Conservation (phyloP, 2,113 vertebrate genomes). For the Scomber japonicus region DNA sequence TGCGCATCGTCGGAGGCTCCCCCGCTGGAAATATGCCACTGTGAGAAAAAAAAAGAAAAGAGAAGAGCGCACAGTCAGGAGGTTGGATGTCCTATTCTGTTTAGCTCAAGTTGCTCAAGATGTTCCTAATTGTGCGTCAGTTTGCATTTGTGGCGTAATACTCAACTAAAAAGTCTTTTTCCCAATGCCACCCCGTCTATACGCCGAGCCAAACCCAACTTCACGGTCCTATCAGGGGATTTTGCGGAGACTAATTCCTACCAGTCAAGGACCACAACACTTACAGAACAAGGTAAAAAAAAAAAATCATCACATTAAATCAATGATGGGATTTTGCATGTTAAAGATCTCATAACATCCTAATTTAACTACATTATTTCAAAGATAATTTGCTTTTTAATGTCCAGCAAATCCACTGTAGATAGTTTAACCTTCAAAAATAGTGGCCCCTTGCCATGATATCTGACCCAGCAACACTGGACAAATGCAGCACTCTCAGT, state of each 20-base stretch:
- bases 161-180: neutral
- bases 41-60: constrained; percentile 10
- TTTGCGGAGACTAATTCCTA: constrained; percentile 55
- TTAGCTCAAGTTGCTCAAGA: constrained; percentile 28
- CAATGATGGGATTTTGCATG: neutral
- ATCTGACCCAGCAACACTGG: neutral
- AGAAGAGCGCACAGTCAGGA: constrained; percentile 26
- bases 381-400: neutral
- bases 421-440: neutral
- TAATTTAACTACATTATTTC: neutral
- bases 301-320: neutral
- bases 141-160: neutral
- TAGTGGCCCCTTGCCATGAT: neutral
- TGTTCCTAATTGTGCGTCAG: constrained; percentile 4
- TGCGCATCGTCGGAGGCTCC: constrained; percentile 23
- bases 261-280: constrained; percentile 47
- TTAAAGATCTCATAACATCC: neutral
- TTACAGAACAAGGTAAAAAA: constrained; percentile 70
- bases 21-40: constrained; percentile 52
- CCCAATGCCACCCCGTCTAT: constrained; percentile 35
- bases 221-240: constrained; percentile 49
- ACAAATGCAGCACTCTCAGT: neutral
- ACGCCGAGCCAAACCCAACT: constrained; percentile 48
- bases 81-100: constrained; percentile 45
- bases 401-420: neutral